Evolutionary conservation across 2,888 invertebrate genomes (phyloP).

Genomic region (Amphiduros pacificus): DNA sequence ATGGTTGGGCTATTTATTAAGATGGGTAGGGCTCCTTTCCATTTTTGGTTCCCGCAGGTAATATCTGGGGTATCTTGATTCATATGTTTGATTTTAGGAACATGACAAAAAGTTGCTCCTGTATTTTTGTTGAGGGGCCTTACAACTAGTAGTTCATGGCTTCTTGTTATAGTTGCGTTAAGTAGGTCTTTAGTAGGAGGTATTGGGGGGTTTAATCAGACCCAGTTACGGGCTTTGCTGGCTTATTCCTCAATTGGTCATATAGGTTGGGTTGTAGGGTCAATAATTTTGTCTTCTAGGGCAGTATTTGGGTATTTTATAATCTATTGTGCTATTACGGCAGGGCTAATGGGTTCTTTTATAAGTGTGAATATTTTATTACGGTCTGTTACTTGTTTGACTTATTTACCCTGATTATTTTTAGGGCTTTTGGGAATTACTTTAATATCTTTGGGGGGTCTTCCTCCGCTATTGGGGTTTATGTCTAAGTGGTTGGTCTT

Average conservation of each 20-base stretch:
- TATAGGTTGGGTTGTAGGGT: constrained; percentile 29
- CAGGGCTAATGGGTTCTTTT: constrained; percentile 14
- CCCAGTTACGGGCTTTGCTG: constrained; percentile 25
- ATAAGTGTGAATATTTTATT: no score
- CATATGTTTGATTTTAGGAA: constrained; percentile 20
- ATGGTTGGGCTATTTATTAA: constrained; percentile 21
- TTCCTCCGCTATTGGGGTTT: constrained; percentile 29
- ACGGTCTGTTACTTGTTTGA: not conserved
- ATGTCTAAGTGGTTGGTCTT: constrained; percentile 28
- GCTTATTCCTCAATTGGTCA: constrained; percentile 35
- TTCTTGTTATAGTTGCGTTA: not conserved
- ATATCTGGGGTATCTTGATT: constrained; percentile 24
- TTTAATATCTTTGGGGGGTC: constrained; percentile 23
- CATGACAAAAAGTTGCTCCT: constrained; percentile 28
- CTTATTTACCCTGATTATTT: not conserved
- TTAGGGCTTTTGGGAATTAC: not conserved
- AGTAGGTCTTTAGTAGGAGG: constrained; percentile 26
- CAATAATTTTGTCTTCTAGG: not conserved
- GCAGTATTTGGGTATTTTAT: constrained; percentile 18
- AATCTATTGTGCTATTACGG: constrained; percentile 13
- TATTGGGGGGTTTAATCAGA: constrained; percentile 26
- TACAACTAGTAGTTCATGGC: not conserved
- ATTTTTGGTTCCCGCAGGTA: constrained; percentile 31
- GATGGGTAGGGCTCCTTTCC: constrained; percentile 25
- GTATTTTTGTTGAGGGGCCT: constrained; percentile 17